These are phyloP conservation scores for Trisateles emortualis DNA, from an alignment of 2,888 invertebrate species.

Conservation along the genomic window DNA sequence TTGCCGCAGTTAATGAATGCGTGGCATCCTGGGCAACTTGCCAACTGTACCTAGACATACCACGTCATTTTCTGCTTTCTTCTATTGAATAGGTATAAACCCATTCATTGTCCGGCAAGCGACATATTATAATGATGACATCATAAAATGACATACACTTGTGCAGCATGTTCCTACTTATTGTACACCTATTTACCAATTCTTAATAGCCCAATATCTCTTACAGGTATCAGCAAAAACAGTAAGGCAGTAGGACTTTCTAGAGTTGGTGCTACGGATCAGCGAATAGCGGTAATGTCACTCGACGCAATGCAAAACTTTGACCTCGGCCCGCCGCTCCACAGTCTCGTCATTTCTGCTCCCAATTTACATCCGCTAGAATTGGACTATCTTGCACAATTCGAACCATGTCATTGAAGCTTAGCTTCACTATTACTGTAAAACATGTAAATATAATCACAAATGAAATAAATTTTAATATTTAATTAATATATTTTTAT, in stretches of 20 bases:
- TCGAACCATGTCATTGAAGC: conserved; percentile 67
- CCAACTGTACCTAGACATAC: no score
- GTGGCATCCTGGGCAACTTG: no score
- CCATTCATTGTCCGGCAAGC: no score
- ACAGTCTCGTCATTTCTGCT: conserved; percentile 96
- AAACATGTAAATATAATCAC: conserved; percentile 8
- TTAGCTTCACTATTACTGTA: not conserved
- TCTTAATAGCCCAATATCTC: no score
- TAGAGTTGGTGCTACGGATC: conserved; percentile 95
- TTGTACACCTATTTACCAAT: not conserved
- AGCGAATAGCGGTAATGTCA: conserved; percentile 91
- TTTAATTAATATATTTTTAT: conserved; percentile 81
- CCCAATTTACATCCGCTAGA: conserved; percentile 96
- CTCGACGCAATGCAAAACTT: conserved; percentile 90
- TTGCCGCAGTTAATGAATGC: no score
- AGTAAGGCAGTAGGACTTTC: conserved; percentile 95
- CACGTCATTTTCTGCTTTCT: no score
- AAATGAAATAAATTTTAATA: conserved; percentile 60
- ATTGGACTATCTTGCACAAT: conserved; percentile 93
- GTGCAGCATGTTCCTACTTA: no score
- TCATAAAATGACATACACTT: no score
- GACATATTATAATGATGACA: no score
- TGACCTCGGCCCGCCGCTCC: conserved; percentile 96
- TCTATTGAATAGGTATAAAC: no score
- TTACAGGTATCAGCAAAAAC: conserved; percentile 80